Base-by-base conservation (phyloP, 2,113 vertebrate species). In the Propithecus coquereli region DNA sequence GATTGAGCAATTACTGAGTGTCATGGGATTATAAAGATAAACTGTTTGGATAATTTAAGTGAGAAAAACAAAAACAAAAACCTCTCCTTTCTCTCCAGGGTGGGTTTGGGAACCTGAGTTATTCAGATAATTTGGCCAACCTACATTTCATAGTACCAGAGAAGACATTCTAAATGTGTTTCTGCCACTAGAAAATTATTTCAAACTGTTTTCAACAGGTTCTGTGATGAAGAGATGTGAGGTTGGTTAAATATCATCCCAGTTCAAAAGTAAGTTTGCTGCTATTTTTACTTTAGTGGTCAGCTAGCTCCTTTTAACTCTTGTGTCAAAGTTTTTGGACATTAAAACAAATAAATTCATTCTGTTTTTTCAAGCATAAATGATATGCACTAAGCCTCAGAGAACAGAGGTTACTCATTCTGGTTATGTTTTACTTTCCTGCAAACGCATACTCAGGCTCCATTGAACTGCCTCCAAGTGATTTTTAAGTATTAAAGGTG, bases 401-500 rank as follows among this genome's bases (percentile, higher is more conserved):
- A 94, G 66, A 96, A 97, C 93, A 97, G 90, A 94, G 96, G 91
- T 92, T 97, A 94, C 91, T 97, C 97, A 94, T 94, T 94, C 92
- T 95, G 84, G 96, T 94, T 87, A 93, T 96, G 94, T 97, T 96
- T 98, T 97, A 97, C 94, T 97, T 95, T 97, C 95, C 93, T 91
- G 71, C 86, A 97, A 96, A 94, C 95, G 93, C 93, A 97, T 40
- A 96, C 90, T 96, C 83, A 85, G 30, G 90, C 40, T 97, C 94
- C 94, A 95, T 34, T 97, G 97, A 98, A 97, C 54, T 91, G 77
- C 90, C 71, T 97, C 94, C 97, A 97, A 97, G 66, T 90, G 87
- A 97, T 96, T 97, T 98, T 97, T 97, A 97, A 98, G 95, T 73
- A 97, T 95, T 96, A 94, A 97, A 97, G 94, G 97, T 97, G 90